A percentile compares a stretch with the other conserved stretches of the same genome.
Evolutionary conservation across 2,888 invertebrate species (phyloP).

Genomic region (Nowickia ferox): DNA sequence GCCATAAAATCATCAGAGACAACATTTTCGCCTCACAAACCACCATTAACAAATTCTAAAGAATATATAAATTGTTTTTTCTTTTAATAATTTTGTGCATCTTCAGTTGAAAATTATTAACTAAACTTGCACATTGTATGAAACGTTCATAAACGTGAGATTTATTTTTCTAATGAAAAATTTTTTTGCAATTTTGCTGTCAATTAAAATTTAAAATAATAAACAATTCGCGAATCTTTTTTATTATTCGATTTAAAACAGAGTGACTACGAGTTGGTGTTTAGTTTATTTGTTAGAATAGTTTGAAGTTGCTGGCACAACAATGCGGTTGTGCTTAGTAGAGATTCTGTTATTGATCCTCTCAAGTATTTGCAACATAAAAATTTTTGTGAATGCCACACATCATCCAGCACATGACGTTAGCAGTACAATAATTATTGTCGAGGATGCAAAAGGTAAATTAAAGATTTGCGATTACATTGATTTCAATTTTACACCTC

Average conservation of each 20-base stretch:
- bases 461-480: background rate
- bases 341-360: conserved; percentile 53
- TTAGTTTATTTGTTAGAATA: conserved; percentile 29
- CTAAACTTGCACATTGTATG: background rate
- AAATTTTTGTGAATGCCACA: conserved; percentile 25
- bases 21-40: background rate
- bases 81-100: conserved; percentile 47
- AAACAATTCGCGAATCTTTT: conserved; percentile 15
- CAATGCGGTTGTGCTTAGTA: conserved; percentile 58
- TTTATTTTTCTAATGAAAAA: background rate
- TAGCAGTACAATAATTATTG: conserved; percentile 82
- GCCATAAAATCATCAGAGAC: conserved; percentile 18
- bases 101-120: conserved; percentile 21
- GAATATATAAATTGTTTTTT: conserved; percentile 33
- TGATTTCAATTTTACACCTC: too few species aligned
- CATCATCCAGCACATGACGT: conserved; percentile 74
- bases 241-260: background rate
- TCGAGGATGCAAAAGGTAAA: conserved; percentile 83
- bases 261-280: background rate
- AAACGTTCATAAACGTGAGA: background rate
- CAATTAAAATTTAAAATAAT: background rate
- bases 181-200: background rate
- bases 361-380: conserved; percentile 47
- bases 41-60: background rate
- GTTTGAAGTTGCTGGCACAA: conserved; percentile 37